A percentile compares a stretch with the other conserved stretches of the same genome.
Evolutionary conservation across 1,140 invertebrate genomes (phyloP).

Genomic region (Lanistes nyassanus): DNA sequence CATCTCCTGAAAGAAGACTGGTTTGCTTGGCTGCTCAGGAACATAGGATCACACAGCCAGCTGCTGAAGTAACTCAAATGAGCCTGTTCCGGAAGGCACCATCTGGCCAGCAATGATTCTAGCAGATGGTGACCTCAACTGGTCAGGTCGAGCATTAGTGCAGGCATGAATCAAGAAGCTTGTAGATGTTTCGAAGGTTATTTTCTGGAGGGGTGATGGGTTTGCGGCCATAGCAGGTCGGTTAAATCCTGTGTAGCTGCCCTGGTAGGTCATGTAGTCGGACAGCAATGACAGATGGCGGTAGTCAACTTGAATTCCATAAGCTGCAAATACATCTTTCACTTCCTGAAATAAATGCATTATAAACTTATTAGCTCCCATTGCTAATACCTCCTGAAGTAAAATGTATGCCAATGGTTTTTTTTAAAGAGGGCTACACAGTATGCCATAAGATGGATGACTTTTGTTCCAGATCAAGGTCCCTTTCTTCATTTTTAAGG

Average conservation of each 20-base stretch:
- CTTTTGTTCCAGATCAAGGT: too few relatives aligned
- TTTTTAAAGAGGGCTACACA: too few relatives aligned
- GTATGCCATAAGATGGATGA: too few relatives aligned
- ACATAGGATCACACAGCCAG: slow-evolving; percentile 20
- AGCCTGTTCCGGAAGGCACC: slow-evolving; percentile 85
- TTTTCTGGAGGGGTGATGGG: slow-evolving; percentile 94
- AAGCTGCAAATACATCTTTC: slow-evolving; percentile 92
- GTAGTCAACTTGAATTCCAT: slow-evolving; percentile 94
- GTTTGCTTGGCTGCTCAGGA: too few relatives aligned
- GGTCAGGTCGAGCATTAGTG: slow-evolving; percentile 76
- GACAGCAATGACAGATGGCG: slow-evolving; percentile 92
- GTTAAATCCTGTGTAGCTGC: slow-evolving; percentile 89
- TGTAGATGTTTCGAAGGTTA: slow-evolving; percentile 95
- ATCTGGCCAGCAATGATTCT: slow-evolving; percentile 88
- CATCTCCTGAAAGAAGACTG: too few relatives aligned
- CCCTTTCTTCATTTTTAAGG: too few relatives aligned
- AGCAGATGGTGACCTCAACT: slow-evolving; percentile 86
- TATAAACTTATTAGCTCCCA: too few relatives aligned
- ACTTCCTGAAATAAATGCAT: slow-evolving; percentile 82
- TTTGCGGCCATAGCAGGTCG: slow-evolving; percentile 87
- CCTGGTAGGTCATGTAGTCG: slow-evolving; percentile 98
- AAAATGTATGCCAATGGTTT: too few relatives aligned
- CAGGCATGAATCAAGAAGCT: slow-evolving; percentile 87
- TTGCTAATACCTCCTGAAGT: too few relatives aligned
- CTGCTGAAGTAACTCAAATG: slow-evolving; percentile 73